Percentiles rank a stretch among this genome's conserved stretches.
Conservation (phyloP, 2,888 invertebrate species). For the Biston betularia region DNA sequence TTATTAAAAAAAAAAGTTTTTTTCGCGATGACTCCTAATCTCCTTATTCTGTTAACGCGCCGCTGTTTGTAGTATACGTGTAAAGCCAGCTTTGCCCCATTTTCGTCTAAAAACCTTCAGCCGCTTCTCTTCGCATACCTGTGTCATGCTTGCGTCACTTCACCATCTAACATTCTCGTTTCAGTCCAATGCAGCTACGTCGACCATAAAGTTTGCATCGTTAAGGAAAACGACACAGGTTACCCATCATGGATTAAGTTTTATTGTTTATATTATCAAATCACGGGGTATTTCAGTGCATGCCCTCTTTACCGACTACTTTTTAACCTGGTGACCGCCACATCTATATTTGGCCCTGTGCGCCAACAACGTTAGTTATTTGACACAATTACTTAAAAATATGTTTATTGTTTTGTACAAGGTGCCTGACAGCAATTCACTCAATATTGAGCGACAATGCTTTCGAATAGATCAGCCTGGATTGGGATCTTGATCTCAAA, state of each 20-base stretch:
- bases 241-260: slow-evolving; percentile 49
- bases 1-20: no score
- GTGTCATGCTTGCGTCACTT: slow-evolving; percentile 57
- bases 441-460: no score
- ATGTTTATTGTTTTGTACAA: no score
- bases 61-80: no score
- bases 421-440: no score
- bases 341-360: neutral
- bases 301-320: slow-evolving; percentile 27
- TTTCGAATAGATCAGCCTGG: no score
- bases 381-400: no score
- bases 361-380: no score
- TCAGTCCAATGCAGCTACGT: slow-evolving; percentile 69
- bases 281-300: slow-evolving; percentile 58
- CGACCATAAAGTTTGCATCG: slow-evolving; percentile 68
- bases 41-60: no score
- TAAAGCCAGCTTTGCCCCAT: neutral
- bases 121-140: slow-evolving; percentile 29
- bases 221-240: slow-evolving; percentile 68
- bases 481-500: no score
- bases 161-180: slow-evolving; percentile 66
- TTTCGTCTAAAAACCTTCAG: neutral
- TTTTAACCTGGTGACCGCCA: neutral
- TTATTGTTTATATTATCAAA: slow-evolving; percentile 37
- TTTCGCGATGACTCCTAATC: no score